Conservation (phyloP, 1,140 invertebrate species). For the Leptinotarsa undecemlineata region DNA sequence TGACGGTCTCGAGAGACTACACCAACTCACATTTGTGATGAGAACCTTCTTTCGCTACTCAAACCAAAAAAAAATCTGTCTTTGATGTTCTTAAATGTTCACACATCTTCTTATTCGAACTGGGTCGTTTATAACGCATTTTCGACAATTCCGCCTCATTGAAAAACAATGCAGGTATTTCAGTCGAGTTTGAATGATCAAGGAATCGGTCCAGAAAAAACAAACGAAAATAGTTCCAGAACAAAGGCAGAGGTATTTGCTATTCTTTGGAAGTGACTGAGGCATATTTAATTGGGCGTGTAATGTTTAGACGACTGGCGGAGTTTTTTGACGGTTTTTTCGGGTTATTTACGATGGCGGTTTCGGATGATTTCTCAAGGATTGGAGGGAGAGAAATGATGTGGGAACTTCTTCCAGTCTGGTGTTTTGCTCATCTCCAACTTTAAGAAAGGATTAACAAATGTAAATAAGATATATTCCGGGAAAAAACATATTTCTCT, state of each 20-base stretch:
- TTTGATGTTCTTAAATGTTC: conserved; percentile 45
- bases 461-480: too few relatives aligned
- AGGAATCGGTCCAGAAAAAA: conserved; percentile 27
- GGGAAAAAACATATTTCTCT: too few relatives aligned
- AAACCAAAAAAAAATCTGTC: conserved; percentile 41
- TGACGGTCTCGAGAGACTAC: conserved; percentile 4
- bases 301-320: not conserved
- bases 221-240: conserved; percentile 27
- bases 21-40: conserved; percentile 25
- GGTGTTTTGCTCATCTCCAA: too few relatives aligned
- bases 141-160: conserved; percentile 36
- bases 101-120: conserved; percentile 37
- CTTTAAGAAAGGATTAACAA: too few relatives aligned
- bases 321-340: conserved; percentile 1
- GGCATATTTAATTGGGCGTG: conserved; percentile 26
- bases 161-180: conserved; percentile 46
- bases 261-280: conserved; percentile 25
- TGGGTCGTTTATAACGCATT: conserved; percentile 42
- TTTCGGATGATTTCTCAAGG: not conserved
- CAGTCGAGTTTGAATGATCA: conserved; percentile 27
- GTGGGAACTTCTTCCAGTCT: not conserved
- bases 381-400: not conserved
- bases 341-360: not conserved
- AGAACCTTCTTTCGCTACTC: conserved; percentile 32
- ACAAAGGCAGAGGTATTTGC: conserved; percentile 33